Evolutionary conservation across 2,888 invertebrate genomes (phyloP).

Genomic region (Eupithecia dodoneata): DNA sequence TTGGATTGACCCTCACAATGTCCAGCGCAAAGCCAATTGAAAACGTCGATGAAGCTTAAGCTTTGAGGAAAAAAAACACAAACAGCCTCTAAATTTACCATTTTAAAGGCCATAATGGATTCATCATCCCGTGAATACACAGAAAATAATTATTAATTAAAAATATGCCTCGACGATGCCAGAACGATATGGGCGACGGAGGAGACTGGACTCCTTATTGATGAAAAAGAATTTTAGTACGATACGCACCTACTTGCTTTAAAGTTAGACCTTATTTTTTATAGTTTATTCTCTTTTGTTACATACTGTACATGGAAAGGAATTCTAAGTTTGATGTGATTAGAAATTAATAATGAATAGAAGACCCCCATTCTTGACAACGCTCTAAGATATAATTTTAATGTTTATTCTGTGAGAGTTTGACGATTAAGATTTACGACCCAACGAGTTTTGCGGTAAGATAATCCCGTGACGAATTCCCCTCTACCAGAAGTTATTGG

Average conservation of each 20-base stretch:
- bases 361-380: slow-evolving; percentile 2
- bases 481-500: slow-evolving; percentile 47
- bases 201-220: too few relatives aligned
- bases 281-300: too few relatives aligned
- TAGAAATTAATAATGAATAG: slow-evolving; percentile 2
- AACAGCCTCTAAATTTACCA: too few relatives aligned
- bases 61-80: not conserved
- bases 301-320: too few relatives aligned
- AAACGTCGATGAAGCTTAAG: not conserved
- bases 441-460: slow-evolving; percentile 54
- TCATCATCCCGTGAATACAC: too few relatives aligned
- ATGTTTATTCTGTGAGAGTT: slow-evolving; percentile 32
- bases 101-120: too few relatives aligned
- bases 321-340: not conserved
- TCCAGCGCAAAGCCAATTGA: slow-evolving; percentile 3
- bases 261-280: too few relatives aligned
- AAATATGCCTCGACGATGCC: too few relatives aligned
- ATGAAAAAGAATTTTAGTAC: too few relatives aligned
- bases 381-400: slow-evolving; percentile 9
- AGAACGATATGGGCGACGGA: too few relatives aligned
- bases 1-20: not conserved
- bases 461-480: slow-evolving; percentile 57
- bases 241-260: too few relatives aligned
- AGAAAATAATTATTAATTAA: too few relatives aligned
- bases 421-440: slow-evolving; percentile 58